Percentiles rank a stretch among this genome's conserved stretches.
Conservation (phyloP, 2,888 invertebrate genomes). For the Sinodicranocentrus sp. region DNA sequence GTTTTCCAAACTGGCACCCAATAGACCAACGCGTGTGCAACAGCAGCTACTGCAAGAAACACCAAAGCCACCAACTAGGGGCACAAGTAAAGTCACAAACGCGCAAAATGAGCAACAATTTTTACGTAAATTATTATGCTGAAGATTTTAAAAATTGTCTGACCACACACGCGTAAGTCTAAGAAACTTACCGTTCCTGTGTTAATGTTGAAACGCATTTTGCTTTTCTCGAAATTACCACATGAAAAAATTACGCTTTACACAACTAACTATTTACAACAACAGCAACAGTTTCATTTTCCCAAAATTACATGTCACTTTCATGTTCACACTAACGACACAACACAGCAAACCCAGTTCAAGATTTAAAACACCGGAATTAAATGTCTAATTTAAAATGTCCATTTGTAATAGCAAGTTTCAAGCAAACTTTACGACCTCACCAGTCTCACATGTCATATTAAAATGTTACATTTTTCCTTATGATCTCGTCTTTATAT, state of each 20-base stretch:
- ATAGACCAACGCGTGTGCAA: constrained; percentile 60
- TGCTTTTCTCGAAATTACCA: constrained; percentile 4
- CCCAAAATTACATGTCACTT: constrained; percentile 4
- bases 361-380: too few species aligned
- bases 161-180: background rate
- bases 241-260: background rate
- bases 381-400: too few species aligned
- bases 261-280: background rate
- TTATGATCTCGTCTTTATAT: too few species aligned
- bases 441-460: too few species aligned
- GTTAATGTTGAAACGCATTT: constrained; percentile 34
- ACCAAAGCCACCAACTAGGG: constrained; percentile 54
- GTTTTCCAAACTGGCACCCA: constrained; percentile 69
- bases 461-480: too few species aligned
- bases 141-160: too few species aligned
- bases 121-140: too few species aligned
- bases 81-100: background rate
- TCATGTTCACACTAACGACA: background rate
- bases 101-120: too few species aligned
- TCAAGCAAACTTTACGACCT: too few species aligned
- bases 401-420: too few species aligned
- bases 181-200: constrained; percentile 39
- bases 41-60: constrained; percentile 48
- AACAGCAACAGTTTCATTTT: constrained; percentile 29
- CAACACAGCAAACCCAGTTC: background rate